Evolutionary conservation across 2,113 vertebrate genomes (phyloP), one percentile per base, ranked within the genome.

Genomic region (Zosterops pallidus): DNA sequence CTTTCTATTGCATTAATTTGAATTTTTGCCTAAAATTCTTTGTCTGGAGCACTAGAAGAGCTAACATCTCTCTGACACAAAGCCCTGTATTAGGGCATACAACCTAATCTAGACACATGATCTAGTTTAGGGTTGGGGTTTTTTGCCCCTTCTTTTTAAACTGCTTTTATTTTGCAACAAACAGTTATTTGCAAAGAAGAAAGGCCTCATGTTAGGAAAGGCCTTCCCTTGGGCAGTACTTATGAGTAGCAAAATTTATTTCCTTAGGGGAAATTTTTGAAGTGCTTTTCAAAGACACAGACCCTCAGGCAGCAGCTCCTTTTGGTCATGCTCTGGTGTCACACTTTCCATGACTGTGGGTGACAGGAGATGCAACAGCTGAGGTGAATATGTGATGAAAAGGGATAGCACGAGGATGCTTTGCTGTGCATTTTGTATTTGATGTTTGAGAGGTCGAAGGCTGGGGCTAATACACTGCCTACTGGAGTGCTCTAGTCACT

Each of bases 41-140:
- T 8, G 0, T 29, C 15, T 79, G 37, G 25, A 85, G 10, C 29
- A 31, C 12, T 18, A 8, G 44, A 28, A 86, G 13, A 89, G 21
- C 29, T 42, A 25, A 35, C 14, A 83, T 13, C 44, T 68, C 35
- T 71, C 44, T 52, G 50, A 42, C 22, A 72, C 4, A 2, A 56
- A 79, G 49, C 60, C 20, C n/a, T 79, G 0, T 44, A 19, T 9
- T 57, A 29, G 15, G 16, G 77, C 76, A 65, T 19, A 50, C 19
- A 60, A 83, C 7, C 26, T 50, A 39, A 39, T 39, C 39, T 19
- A 49, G 26, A 14, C 4, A 35, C 17, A 6, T 37, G 37, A 52
- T 17, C 11, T 62, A 52, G 24, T 28, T 83, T n/a, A n/a, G 29
- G 20, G 5, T 6, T 60, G 7, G 6, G 2, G 2, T 0, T 12